A percentile compares a stretch with the other conserved stretches of the same genome.
Conservation (phyloP, 1,140 invertebrate species). For the Intoshia linei region DNA sequence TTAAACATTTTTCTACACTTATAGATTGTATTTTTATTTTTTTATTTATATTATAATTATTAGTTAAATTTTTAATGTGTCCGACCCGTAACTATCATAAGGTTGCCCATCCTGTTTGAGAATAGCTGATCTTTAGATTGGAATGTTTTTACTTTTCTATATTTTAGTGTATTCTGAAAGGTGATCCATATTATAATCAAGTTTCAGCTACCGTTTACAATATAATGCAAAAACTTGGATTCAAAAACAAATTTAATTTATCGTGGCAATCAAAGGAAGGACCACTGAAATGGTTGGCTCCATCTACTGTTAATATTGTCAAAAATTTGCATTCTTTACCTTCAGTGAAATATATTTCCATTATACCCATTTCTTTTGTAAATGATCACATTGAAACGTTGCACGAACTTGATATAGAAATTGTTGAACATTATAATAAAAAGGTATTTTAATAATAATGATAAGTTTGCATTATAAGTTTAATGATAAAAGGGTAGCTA, state of each 20-base stretch:
- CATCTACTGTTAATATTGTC: slow-evolving; percentile 63
- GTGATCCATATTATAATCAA: slow-evolving; percentile 67
- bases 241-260: slow-evolving; percentile 46
- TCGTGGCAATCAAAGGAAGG: slow-evolving; percentile 93
- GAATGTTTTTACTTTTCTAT: too few relatives aligned
- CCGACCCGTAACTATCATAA: too few relatives aligned
- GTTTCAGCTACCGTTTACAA: slow-evolving; percentile 55
- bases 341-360: slow-evolving; percentile 47
- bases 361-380: slow-evolving; percentile 79
- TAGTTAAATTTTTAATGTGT: too few relatives aligned
- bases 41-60: too few relatives aligned
- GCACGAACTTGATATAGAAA: slow-evolving; percentile 82
- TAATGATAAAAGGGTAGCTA: too few relatives aligned
- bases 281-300: slow-evolving; percentile 57
- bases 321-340: slow-evolving; percentile 48
- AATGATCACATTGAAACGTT: slow-evolving; percentile 89
- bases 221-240: slow-evolving; percentile 48
- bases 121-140: too few relatives aligned
- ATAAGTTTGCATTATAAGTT: too few relatives aligned
- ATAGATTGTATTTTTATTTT: too few relatives aligned
- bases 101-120: too few relatives aligned
- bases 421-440: too few relatives aligned
- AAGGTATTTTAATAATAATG: too few relatives aligned
- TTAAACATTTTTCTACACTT: too few relatives aligned
- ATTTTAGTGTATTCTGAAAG: slow-evolving; percentile 45